Base-by-base conservation (phyloP, 1,140 invertebrate species). In the Gyrodactylus bullatarudis region DNA sequence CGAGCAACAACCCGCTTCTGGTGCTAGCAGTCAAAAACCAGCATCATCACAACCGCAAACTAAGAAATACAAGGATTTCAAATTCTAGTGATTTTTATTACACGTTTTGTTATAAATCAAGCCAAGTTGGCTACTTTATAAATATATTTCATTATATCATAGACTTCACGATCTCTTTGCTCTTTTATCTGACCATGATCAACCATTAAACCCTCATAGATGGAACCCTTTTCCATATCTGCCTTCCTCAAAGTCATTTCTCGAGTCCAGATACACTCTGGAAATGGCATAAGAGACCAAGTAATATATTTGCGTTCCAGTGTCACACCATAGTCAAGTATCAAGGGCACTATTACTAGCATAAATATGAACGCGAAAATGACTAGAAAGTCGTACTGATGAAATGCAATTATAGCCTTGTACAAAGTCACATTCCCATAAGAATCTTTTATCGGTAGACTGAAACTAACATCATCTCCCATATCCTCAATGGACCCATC, bases 1-100 rank as follows among this genome's bases (percentile, higher is more conserved):
- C 87, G 0, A 73, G 70, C 20, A 72, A 8, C 8, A 8, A 54
- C 34, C 26, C 21, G 23, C 34, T 1, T 21, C 34, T 26, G 23
- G 34, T 22, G 24, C 69, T 2, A 26, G 23, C 26, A 71, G 72
- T 73, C 54, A 79, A 21, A 16, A 26, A 22, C 24, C 26, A 0
- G 54, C 68, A 69, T 16, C 54, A 74, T 20, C 26, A 68, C 20
- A 69, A 73, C n/a, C 26, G 22, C 34, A 74, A 26, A 25, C 72
- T 16, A 73, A 73, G 21, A 74, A 74, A 26, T 34, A 69, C 23
- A 74, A 74, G 68, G 73, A 74, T n/a, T 74, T 74, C 20, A 74
- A 74, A 74, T 74, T 74, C 68, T 74, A 25, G 68, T 24, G 26
- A n/a, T 20, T 72, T 20, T 73, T 20, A 20, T 54, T 54, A 27